Evolutionary conservation across 2,113 vertebrate species (phyloP), one percentile per base, ranked within the genome.

Genomic region (Anseranas semipalmata): DNA sequence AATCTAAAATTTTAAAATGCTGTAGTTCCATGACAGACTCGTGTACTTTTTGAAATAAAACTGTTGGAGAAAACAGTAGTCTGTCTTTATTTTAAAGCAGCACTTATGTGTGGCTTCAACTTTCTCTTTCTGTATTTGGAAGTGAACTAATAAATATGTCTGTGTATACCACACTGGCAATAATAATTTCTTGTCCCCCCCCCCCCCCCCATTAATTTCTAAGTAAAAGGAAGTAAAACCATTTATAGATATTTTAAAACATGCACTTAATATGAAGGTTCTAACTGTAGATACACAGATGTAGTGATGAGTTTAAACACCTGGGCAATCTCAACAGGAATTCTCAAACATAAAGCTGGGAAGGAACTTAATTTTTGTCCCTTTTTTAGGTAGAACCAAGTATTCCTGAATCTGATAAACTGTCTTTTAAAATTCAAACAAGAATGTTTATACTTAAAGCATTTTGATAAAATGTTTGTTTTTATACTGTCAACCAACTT

Each of bases 21-120:
- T 98, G 96, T 98, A 97, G 97, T 97, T 98, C 97, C 85, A 95
- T 97, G 97, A 98, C 95, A 95, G 95, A 96, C 96, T 97, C 96
- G 96, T 98, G 97, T 98, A 98, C 95, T 98, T 98, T 94, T 98
- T 97, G 93, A 98, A 98, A 98, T 98, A 98, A 98, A 98, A 97
- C 91, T 95, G 90, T 96, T 96, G 87, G 96, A 97, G 90, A 96
- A 98, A 98, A 96, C 60, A 96, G 85, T 96, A 87, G 94, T 97
- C 90, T 97, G 97, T 96, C 96, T 97, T 95, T 89, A 73, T 97
- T 97, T 90, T 95, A 84, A 82, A 91, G 65, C 71, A 96, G 60
- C 56, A 77, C 60, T 68, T 93, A 63, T 93, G 85, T 98, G 94
- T 98, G 93, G 77, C 87, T 97, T 97, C 68, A 96, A 82, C 89